Evolutionary conservation across 1,140 invertebrate species (phyloP).

Genomic region (Drosophila trapezifrons): DNA sequence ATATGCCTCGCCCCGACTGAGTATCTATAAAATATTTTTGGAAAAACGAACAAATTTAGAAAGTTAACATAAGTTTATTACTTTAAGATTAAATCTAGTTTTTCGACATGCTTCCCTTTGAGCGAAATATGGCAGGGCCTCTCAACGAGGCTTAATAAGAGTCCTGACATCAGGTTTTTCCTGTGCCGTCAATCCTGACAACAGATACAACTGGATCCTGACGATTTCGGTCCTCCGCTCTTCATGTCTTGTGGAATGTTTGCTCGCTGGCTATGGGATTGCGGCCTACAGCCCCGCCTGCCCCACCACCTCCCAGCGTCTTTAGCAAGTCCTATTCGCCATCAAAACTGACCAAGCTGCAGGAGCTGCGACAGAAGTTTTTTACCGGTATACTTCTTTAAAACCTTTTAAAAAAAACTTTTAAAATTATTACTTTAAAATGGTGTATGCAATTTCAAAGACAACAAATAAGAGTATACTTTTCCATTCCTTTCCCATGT

Average conservation of each 20-base stretch:
- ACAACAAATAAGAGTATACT: too few relatives aligned
- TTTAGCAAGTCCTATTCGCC: constrained; percentile 54
- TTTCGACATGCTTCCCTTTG: neutral
- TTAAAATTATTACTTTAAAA: too few relatives aligned
- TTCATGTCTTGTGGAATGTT: constrained; percentile 45
- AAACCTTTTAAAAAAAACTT: too few relatives aligned
- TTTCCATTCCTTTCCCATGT: too few relatives aligned
- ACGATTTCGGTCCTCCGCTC: constrained; percentile 16
- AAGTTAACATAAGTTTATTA: too few relatives aligned
- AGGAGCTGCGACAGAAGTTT: constrained; percentile 69
- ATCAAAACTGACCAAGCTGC: constrained; percentile 67
- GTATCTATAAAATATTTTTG: neutral
- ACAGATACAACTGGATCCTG: neutral
- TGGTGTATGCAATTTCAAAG: too few relatives aligned
- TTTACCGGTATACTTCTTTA: too few relatives aligned
- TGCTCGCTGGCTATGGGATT: constrained; percentile 36
- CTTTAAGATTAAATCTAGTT: neutral
- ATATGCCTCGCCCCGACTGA: too few relatives aligned
- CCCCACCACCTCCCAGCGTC: constrained; percentile 33
- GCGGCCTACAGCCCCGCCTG: neutral
- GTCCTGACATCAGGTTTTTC: neutral
- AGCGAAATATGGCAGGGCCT: neutral
- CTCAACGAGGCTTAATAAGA: neutral
- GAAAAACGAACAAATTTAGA: neutral
- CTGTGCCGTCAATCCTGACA: neutral